Conservation (phyloP, 2,797 vertebrate genomes). For the Rhincodon typus region DNA sequence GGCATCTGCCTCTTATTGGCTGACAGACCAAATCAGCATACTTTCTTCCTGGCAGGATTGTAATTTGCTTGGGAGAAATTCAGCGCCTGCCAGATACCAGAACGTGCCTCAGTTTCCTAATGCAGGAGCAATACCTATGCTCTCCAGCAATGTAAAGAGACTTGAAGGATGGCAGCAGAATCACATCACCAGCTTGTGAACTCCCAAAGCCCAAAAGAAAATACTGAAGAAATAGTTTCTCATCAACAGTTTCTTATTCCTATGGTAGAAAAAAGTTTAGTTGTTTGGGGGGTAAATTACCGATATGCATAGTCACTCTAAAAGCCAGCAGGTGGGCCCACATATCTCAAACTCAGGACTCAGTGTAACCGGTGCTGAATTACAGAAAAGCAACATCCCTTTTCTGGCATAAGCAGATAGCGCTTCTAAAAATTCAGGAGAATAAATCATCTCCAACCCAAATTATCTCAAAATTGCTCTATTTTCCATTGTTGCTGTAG, state of each 20-base stretch:
- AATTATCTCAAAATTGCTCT: not conserved
- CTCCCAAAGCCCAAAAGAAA: not conserved
- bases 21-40: not conserved
- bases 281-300: not conserved
- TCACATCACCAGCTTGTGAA: not conserved
- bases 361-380: not conserved
- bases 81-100: not conserved
- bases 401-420: not conserved
- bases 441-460: not conserved
- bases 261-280: not conserved
- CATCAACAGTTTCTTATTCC: conserved; percentile 10
- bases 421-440: not conserved
- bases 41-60: not conserved
- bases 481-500: not conserved
- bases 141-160: not conserved
- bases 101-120: not conserved
- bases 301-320: not conserved
- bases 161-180: not conserved
- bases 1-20: not conserved
- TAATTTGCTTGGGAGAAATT: not conserved
- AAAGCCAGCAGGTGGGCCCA: not conserved
- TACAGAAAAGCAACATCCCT: not conserved
- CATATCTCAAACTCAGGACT: not conserved
- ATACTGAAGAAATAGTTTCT: not conserved
- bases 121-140: not conserved